Base-by-base conservation (phyloP, 2,113 vertebrate species). In the Poeciliopsis prolifica region DNA sequence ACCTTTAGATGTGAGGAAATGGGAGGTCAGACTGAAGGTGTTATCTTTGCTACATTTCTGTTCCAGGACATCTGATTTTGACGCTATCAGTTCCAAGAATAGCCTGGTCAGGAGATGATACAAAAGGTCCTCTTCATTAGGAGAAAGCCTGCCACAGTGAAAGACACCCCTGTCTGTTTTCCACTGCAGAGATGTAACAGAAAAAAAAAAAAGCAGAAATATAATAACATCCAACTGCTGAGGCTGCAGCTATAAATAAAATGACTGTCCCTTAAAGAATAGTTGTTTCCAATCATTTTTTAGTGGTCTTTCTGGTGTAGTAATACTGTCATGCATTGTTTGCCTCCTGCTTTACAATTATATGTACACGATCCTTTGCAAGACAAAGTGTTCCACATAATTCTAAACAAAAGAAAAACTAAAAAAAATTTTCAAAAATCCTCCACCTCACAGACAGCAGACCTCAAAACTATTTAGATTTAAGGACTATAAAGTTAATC, bases 71-170 rank as follows among this genome's bases (percentile, higher is more conserved):
- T 79, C 85, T 74, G 65, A 77, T 82, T 83, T 79, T 40, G 81
- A 89, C 84, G 82, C 58, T 79, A 85, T 86, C 74, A 44, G 42
- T 74, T 88, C 88, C 82, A 78, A 66, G 67, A 91, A 91, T 82
- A 87, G 66, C 48, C 76, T 68, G 60, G 72, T 77, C 72, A 85
- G 77, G 65, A 60, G 37, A 68, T 69, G 74, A 88, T 74, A 82
- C 77, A 87, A 84, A 72, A 86, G 79, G 85, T 87, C 80, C 66
- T 78, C 79, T 89, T 91, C 83, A 85, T 90, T 87, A 91, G 85
- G 71, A 79, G 68, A 79, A 30, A 77, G 68, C 70, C 67, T 88
- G 80, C 78, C 78, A 78, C n/a, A 37, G 66, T 74, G 80, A 90
- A 72, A 65, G 77, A 80, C 74, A 70, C 68, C 80, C 77, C 30